phyloP scores from a whole-genome alignment of 2,797 vertebrate genomes.

The Argyrosomus regius region DNA sequence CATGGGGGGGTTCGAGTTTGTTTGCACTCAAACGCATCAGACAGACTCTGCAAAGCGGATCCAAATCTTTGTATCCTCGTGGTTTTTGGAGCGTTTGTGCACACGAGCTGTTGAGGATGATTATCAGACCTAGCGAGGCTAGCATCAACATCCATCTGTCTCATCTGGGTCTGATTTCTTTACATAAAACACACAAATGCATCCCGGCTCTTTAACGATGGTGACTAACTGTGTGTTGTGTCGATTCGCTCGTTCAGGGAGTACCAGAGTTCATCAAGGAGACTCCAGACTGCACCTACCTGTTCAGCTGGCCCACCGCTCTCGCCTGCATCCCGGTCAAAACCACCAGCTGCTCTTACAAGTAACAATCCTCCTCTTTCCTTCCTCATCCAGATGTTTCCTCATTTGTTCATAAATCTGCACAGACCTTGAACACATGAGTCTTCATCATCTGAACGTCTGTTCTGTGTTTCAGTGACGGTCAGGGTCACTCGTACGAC shows the following conservation, averaged over 20 bases:
- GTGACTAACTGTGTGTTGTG: constrained; percentile 7
- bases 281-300: constrained; percentile 93
- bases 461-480: constrained; percentile 82
- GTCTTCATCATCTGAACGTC: not conserved
- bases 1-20: not conserved
- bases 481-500: constrained; percentile 90
- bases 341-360: constrained; percentile 91
- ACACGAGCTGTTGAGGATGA: not conserved
- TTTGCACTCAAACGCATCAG: not conserved
- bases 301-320: constrained; percentile 93
- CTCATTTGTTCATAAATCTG: not conserved
- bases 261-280: constrained; percentile 91
- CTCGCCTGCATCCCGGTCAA: constrained; percentile 91
- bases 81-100: not conserved
- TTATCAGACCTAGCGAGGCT: too few relatives aligned
- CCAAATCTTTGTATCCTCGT: too few relatives aligned
- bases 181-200: not conserved
- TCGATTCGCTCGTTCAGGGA: constrained; percentile 66
- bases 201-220: not conserved
- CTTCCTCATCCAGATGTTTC: not conserved
- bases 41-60: not conserved
- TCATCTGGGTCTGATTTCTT: not conserved
- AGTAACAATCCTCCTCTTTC: constrained; percentile 80
- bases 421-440: not conserved
- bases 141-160: not conserved